A percentile compares a stretch with the other conserved stretches of the same genome.
Evolutionary conservation across 1,140 invertebrate species (phyloP).

Genomic region (Tenebrio molitor): DNA sequence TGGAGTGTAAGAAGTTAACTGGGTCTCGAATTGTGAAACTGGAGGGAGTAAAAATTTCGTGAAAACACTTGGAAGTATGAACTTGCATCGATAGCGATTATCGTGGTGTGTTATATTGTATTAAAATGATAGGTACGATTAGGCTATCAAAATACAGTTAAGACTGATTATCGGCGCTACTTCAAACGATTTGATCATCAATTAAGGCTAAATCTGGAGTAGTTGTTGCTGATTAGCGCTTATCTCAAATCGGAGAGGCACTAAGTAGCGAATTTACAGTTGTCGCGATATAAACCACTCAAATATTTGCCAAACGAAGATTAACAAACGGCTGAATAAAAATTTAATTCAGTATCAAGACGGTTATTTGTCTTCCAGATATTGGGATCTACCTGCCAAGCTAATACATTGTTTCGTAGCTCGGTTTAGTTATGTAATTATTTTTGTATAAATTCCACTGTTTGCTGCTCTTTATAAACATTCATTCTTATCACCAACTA

Average conservation of each 20-base stretch:
- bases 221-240: constrained; percentile 50
- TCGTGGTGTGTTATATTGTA: constrained; percentile 8
- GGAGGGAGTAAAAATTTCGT: background rate
- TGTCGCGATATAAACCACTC: constrained; percentile 27
- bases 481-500: constrained; percentile 50
- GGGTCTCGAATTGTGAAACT: background rate
- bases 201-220: constrained; percentile 46
- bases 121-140: constrained; percentile 17
- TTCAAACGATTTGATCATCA: constrained; percentile 45
- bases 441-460: constrained; percentile 49
- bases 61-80: constrained; percentile 13
- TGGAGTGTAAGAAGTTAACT: background rate
- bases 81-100: constrained; percentile 19
- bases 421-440: constrained; percentile 43
- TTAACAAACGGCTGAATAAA: constrained; percentile 32
- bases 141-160: constrained; percentile 11
- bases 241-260: constrained; percentile 47
- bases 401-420: constrained; percentile 44
- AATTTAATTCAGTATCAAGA: constrained; percentile 16
- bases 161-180: constrained; percentile 31
- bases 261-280: constrained; percentile 40
- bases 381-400: constrained; percentile 45
- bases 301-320: constrained; percentile 51
- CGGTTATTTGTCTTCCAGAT: constrained; percentile 26
- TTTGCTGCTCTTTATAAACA: constrained; percentile 47